Conservation (phyloP, 2,797 vertebrate genomes). For the Moxostoma hubbsi region DNA sequence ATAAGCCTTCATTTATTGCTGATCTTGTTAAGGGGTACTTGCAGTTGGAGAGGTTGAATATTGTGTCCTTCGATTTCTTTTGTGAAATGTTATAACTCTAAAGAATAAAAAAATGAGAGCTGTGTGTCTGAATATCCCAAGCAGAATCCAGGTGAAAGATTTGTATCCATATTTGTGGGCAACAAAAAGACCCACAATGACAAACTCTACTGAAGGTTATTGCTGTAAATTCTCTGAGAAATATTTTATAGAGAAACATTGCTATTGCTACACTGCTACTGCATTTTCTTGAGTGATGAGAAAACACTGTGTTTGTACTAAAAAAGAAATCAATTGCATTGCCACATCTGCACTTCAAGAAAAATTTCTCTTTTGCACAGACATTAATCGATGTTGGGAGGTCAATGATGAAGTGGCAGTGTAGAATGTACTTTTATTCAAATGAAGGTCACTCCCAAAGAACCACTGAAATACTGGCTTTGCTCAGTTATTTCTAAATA, state of each 20-base stretch:
- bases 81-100: background rate
- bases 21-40: background rate
- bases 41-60: slow-evolving; percentile 5
- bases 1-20: background rate
- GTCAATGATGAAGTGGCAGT: slow-evolving; percentile 23
- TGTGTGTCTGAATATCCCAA: background rate
- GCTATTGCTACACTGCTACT: no score
- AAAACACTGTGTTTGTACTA: slow-evolving; percentile 27
- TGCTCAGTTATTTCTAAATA: slow-evolving; percentile 1
- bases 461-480: background rate
- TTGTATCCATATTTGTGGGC: background rate
- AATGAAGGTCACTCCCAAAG: slow-evolving; percentile 24
- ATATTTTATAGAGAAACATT: background rate
- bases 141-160: background rate
- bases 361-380: slow-evolving; percentile 16
- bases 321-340: slow-evolving; percentile 38
- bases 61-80: slow-evolving; percentile 17
- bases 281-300: background rate
- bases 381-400: slow-evolving; percentile 22
- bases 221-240: slow-evolving; percentile 3
- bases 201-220: slow-evolving; percentile 4
- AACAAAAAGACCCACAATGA: background rate
- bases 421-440: slow-evolving; percentile 21
- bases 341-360: slow-evolving; percentile 25
- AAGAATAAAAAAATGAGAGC: slow-evolving; percentile 7